phyloP scores from a whole-genome alignment of 1,140 invertebrate species.

The Dufourea novaeangliae region DNA sequence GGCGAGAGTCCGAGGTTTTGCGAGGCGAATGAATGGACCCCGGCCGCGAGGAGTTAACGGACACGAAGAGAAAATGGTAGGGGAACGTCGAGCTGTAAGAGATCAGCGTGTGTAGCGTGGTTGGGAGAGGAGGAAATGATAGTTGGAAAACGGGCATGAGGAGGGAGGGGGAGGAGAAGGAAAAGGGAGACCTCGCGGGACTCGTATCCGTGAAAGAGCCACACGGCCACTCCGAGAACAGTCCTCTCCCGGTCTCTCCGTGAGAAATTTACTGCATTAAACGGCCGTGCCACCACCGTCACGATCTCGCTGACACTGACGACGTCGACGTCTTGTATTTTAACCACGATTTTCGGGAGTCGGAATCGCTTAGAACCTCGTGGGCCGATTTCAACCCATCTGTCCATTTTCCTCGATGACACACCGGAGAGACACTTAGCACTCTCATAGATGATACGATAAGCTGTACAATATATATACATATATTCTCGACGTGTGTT shows the following conservation, averaged over 20 bases:
- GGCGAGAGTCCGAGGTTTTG: slow-evolving; percentile 15
- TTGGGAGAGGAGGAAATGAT: slow-evolving; percentile 40
- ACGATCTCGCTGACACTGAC: background rate
- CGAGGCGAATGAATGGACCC: slow-evolving; percentile 13
- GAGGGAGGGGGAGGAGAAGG: slow-evolving; percentile 1
- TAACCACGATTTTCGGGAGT: background rate
- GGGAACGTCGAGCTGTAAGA: slow-evolving; percentile 21
- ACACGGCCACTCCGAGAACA: slow-evolving; percentile 73
- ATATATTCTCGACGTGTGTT: too few species aligned
- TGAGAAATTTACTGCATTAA: slow-evolving; percentile 77
- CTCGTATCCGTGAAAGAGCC: slow-evolving; percentile 73
- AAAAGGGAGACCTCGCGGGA: slow-evolving; percentile 71
- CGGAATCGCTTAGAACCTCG: too few species aligned
- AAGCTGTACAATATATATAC: too few species aligned
- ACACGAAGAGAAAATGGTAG: background rate
- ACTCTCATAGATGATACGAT: too few species aligned
- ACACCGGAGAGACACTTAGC: too few species aligned
- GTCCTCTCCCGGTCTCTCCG: slow-evolving; percentile 67
- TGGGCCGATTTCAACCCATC: too few species aligned
- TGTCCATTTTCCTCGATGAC: too few species aligned
- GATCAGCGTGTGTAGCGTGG: slow-evolving; percentile 42
- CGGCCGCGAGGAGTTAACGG: background rate
- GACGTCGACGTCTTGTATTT: background rate
- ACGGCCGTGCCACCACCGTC: slow-evolving; percentile 65
- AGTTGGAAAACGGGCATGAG: slow-evolving; percentile 51